Evolutionary conservation across 2,797 vertebrate genomes (phyloP), one percentile per base, ranked within the genome.

Genomic region (Ctenopoma multispine): DNA sequence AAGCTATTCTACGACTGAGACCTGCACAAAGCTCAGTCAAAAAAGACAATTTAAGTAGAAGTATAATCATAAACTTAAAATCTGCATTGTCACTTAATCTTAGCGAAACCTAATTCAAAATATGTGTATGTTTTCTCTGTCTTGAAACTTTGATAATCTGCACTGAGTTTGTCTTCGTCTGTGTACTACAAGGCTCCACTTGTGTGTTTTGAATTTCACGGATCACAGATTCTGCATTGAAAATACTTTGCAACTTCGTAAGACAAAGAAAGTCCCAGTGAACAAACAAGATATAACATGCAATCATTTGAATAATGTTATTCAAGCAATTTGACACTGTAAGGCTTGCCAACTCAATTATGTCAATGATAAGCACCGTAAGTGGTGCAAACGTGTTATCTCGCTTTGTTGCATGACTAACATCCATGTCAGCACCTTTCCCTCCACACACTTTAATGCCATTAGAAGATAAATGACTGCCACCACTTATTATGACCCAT

Each of bases 381-480:
- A 75, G 63, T 71, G 75, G 67, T 18, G 72, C 68, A 6, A 80
- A 75, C 55, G 60, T 29, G 64, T 73, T 87, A 84, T 69, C 78
- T 77, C 48, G 60, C 69, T 78, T 79, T 72, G 85, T 81, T 84
- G 81, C 83, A 75, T 86, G 63, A 88, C 89, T 88, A 92, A 89
- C 74, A 87, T 69, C 86, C 87, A 79, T 84, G 83, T 90, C 87
- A 86, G 81, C 81, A 86, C 81, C 87, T 87, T 87, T 84, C 63
- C 77, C 61, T 69, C 73, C 56, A 17, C 76, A 69, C 61, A 64
- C 77, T 54, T 60, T 89, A 92, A 92, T 90, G 77, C 77, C 90
- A 91, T 94, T 89, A 94, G 75, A 80, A 80, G 84, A 89, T 85
- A 91, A 93, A 94, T 88, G 89, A 92, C 87, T 82, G 87, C 77